Base-by-base conservation (phyloP, 2,797 vertebrate species). In the Acanthis flammea region DNA sequence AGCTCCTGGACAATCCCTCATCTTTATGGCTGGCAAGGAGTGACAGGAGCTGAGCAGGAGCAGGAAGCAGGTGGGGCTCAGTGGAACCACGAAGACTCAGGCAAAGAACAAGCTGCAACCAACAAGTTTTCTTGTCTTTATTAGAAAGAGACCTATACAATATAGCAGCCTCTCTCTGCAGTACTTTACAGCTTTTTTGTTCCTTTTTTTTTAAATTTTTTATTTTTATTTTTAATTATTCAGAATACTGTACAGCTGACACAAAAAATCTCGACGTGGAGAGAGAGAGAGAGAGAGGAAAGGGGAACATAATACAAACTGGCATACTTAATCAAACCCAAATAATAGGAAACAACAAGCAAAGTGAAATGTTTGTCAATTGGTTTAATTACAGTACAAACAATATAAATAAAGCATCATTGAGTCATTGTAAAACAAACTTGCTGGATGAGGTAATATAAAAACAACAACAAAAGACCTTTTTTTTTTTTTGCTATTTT, bases 101-200 rank as follows among this genome's bases (percentile, higher is more conserved):
- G 82, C 39, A 28, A 96, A 90, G 85, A 68, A 88, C 42, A 33
- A 88, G 73, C 74, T 68, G 19, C 7, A 1, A 76, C 37, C 54
- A 70, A 91, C 82, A 95, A 96, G 97, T 92, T 98, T 97, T 98
- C 96, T 98, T 77, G 97, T 98, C 98, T 99, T 99, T 99, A 99
- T 99, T 99, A 98, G 99, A 99, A 99, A 99, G 98, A 98, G 98
- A 99, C 98, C 98, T 97, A 98, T 98, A 98, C 98, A 98, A 98
- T 98, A 98, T 97, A 98, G 98, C 92, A 98, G 97, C 98, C 97
- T 97, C 97, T 94, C 94, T 94, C 98, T 98, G 98, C 92, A 80
- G 98, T 97, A 98, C 98, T 98, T 98, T 98, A 98, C 98, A 98
- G 97, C 92, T 91, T 97, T 97, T 91, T 88, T 84, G 45, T 78